Base-by-base conservation (phyloP, 2,888 invertebrate genomes). In the Megastigmus dorsalis region DNA sequence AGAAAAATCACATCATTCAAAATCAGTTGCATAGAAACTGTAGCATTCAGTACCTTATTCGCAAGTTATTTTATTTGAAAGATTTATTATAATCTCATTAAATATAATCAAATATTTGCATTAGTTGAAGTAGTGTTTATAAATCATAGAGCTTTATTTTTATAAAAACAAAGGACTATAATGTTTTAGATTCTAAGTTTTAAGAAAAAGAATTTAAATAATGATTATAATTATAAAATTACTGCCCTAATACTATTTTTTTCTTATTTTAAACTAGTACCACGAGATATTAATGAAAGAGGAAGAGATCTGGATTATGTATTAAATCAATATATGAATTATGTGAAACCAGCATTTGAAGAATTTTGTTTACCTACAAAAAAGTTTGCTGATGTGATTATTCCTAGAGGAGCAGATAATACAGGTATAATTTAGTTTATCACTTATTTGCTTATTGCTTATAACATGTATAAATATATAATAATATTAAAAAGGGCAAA, bases 261-360 rank as follows among this genome's bases (percentile, higher is more conserved):
- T 43, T 76, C 28, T 69, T 48, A 38, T 60, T 48, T n/a, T 45
- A 10, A 28, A 18, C 28, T 41, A 98, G 99, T 99, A 60, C 94
- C 97, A 43, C 92, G 99, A 75, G 99, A 99, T 88, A 98, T 97
- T 62, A 95, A 95, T 86, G 98, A 99, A 88, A 92, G 97, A 78
- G 97, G 97, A 0, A 90, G 99, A 45, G 96, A 97, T 87, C 89
- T 99, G 85, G 97, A 98, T 84, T 95, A 96, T 82, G 97, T 99
- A 9, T 91, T 99, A 33, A 95, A 95, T 84, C 98, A 99, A 87
- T 99, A 99, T 89, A 98, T 97, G 93, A 96, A 95, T 84, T 97
- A 95, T 87, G 99, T 99, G 1, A 99, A 99, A 88, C 99, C 99
- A n/a, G 99, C 99, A 2, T 99, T 99, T 88, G 99, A 99, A 88